phyloP scores from a whole-genome alignment of 2,888 invertebrate species.

The Lasioglossum zephyrum region DNA sequence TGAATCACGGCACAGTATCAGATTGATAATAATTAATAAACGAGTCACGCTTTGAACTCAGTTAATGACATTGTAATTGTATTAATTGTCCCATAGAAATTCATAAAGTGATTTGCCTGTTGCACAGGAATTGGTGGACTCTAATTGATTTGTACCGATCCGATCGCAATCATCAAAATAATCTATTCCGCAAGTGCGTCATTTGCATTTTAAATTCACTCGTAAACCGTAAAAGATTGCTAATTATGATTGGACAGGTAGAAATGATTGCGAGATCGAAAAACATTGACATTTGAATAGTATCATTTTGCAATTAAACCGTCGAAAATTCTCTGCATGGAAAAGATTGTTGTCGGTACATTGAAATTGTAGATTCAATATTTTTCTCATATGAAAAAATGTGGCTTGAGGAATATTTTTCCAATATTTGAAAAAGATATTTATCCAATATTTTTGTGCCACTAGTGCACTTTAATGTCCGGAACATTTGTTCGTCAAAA shows the following conservation, averaged over 20 bases:
- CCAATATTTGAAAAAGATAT: too few species aligned
- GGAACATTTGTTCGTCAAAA: too few species aligned
- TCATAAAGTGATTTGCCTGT: conserved; percentile 43
- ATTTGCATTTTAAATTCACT: conserved; percentile 7
- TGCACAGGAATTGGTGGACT: conserved; percentile 7
- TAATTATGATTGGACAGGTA: not conserved
- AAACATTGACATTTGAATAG: not conserved
- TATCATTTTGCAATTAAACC: not conserved
- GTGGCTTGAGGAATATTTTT: too few species aligned
- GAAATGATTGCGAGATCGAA: not conserved
- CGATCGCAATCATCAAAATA: conserved; percentile 34
- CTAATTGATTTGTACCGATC: conserved; percentile 32
- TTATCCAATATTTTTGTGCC: too few species aligned
- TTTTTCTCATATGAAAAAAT: too few species aligned
- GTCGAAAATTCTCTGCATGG: not conserved
- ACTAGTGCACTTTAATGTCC: too few species aligned
- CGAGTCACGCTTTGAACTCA: conserved; percentile 41
- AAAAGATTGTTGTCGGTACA: not conserved
- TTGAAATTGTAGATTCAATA: not conserved
- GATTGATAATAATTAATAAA: conserved; percentile 52
- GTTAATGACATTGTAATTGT: conserved; percentile 51
- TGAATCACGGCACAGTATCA: conserved; percentile 8
- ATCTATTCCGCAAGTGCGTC: conserved; percentile 12
- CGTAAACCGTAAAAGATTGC: not conserved
- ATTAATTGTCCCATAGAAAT: conserved; percentile 43